These are phyloP conservation scores for Oryzias melastigma DNA, from an alignment of 2,113 vertebrate genomes.

Conservation along the genomic window DNA sequence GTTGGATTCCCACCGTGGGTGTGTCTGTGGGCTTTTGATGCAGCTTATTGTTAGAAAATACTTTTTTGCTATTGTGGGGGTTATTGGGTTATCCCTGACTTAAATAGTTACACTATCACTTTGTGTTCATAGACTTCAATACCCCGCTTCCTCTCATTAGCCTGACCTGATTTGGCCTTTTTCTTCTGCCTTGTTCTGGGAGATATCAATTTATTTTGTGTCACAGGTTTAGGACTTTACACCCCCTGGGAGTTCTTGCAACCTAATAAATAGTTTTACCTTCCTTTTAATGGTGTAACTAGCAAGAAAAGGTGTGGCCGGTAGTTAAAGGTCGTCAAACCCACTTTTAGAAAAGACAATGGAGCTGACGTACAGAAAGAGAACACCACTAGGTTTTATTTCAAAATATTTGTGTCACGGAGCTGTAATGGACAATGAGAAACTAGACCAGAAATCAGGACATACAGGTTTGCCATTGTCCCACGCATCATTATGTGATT, in stretches of 20 bases:
- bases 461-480: slow-evolving; percentile 15
- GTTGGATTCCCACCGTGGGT: slow-evolving; percentile 5
- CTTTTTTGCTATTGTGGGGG: slow-evolving; percentile 18
- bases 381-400: slow-evolving; percentile 42
- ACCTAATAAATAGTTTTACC: slow-evolving; percentile 27
- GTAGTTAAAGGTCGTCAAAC: slow-evolving; percentile 10
- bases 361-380: slow-evolving; percentile 5
- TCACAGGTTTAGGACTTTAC: slow-evolving; percentile 22
- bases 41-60: slow-evolving; percentile 16
- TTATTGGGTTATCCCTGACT: slow-evolving; percentile 15
- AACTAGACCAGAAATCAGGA: slow-evolving; percentile 3
- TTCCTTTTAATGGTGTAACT: slow-evolving; percentile 28
- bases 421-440: slow-evolving; percentile 4
- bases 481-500: slow-evolving; percentile 20
- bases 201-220: slow-evolving; percentile 21
- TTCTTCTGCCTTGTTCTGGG: slow-evolving; percentile 23
- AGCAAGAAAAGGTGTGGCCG: slow-evolving; percentile 38
- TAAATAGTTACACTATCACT: slow-evolving; percentile 9
- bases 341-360: slow-evolving; percentile 15
- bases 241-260: slow-evolving; percentile 47
- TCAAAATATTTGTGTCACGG: slow-evolving; percentile 30
- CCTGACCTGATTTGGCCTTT: slow-evolving; percentile 11
- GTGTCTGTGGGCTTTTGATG: slow-evolving; percentile 18
- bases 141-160: slow-evolving; percentile 19
- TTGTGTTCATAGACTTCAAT: slow-evolving; percentile 23